Evolutionary conservation across 2,113 vertebrate species (phyloP).

Genomic region (Dendropsophus ebraccatus): DNA sequence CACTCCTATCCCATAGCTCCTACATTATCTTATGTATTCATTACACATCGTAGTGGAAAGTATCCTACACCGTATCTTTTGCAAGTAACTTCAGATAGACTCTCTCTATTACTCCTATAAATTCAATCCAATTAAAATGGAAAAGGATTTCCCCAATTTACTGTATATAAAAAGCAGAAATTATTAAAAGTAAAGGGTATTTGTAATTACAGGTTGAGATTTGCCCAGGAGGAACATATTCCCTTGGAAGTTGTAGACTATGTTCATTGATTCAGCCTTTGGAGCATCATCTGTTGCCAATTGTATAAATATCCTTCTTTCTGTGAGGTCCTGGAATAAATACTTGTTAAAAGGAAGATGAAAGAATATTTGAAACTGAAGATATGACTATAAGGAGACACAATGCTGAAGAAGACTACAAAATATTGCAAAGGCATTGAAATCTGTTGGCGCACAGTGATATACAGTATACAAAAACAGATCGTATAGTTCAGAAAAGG

Average conservation of each 20-base stretch:
- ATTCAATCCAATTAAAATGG: too few relatives aligned
- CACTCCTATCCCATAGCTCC: too few relatives aligned
- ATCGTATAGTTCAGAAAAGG: too few relatives aligned
- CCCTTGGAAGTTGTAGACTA: not conserved
- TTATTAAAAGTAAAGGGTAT: conserved; percentile 9
- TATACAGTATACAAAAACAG: not conserved
- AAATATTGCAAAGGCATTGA: not conserved
- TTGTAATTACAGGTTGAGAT: not conserved
- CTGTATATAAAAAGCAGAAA: not conserved
- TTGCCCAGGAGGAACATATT: conserved; percentile 13
- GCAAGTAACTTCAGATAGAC: not conserved
- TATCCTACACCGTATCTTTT: not conserved
- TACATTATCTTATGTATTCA: too few relatives aligned
- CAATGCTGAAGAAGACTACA: not conserved
- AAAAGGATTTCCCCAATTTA: not conserved
- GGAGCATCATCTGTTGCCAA: conserved; percentile 13
- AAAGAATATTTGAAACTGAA: not conserved
- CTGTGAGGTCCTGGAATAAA: conserved; percentile 19
- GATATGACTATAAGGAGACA: not conserved
- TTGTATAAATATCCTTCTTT: not conserved
- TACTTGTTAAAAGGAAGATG: conserved; percentile 3
- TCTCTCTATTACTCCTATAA: not conserved
- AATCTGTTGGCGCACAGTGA: not conserved
- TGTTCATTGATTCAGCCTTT: not conserved
- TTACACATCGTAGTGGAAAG: too few relatives aligned